Evolutionary conservation across 2,113 vertebrate species (phyloP), one percentile per base, ranked within the genome.

Genomic region (Megaleporinus macrocephalus): DNA sequence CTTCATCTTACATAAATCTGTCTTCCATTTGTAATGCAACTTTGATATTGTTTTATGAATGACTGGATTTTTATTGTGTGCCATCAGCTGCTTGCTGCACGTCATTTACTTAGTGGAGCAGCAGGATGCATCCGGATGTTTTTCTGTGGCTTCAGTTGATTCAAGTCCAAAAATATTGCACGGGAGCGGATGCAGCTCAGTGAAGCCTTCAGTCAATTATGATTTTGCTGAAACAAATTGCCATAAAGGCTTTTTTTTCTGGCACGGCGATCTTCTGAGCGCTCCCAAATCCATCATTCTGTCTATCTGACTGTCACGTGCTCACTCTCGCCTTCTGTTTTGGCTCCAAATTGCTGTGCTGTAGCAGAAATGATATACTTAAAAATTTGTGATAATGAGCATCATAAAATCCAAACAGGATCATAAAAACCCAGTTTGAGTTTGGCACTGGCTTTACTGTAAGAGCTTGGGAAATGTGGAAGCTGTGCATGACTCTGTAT

Each of bases 181-280:
- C 13, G 9, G n/a, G 53, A 49, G 27, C n/a, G 3, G 22, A 36
- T 24, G 26, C 59, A 75, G 79, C 47, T 66, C 72, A 57, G 22
- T 66, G 71, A 66, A 75, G 71, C 72, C 26, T 5, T 33, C 24
- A 65, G 65, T 75, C 72, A 57, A n/a, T 73, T 80, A 51, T 62
- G 33, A 53, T 63, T 63, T 65, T 73, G 59, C 57, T 75, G 62
- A 75, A 81, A 49, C 72, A 55, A 29, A n/a, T 33, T 27, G 1
- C 5, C 47, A 57, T 68, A 55, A 75, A 57, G 20, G 27, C 16
- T 66, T 68, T 55, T 66, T 68, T 55, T 68, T 74, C 59, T 74
- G 18, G 70, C 44, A 65, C 10, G 15, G 47, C 1, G 4, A 7
- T 66, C 29, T 44, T 41, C 73, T 74, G 59, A 66, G 49, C 44